phyloP scores from a whole-genome alignment of 2,888 invertebrate genomes.

The Apocheima hispidaria region DNA sequence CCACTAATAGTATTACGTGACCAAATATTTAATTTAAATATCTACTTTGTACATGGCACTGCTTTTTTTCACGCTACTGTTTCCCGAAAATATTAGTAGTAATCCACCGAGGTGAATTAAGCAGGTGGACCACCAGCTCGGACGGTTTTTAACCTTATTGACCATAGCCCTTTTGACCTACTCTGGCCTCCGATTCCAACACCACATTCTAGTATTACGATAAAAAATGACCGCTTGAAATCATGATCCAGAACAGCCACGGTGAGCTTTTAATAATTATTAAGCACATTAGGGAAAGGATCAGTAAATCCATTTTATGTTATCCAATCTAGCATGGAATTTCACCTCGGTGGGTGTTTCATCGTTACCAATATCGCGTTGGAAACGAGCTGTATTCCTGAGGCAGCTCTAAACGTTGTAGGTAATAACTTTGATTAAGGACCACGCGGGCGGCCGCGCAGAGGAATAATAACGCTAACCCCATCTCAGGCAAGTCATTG shows the following conservation, averaged over 20 bases:
- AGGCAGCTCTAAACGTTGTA: constrained; percentile 63
- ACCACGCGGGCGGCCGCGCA: constrained; percentile 68
- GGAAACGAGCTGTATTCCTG: constrained; percentile 59
- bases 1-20: too few relatives aligned
- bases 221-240: background rate
- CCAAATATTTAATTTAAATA: too few relatives aligned
- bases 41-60: too few relatives aligned
- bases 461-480: constrained; percentile 81
- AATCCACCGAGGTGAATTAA: too few relatives aligned
- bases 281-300: constrained; percentile 7
- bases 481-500: constrained; percentile 74
- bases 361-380: constrained; percentile 54
- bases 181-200: too few relatives aligned
- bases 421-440: constrained; percentile 82
- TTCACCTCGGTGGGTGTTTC: constrained; percentile 38
- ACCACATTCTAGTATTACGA: background rate
- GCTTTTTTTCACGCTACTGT: too few relatives aligned
- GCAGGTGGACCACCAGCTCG: too few relatives aligned
- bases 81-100: too few relatives aligned
- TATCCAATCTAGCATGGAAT: constrained; percentile 35
- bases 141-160: too few relatives aligned
- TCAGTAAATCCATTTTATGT: constrained; percentile 26
- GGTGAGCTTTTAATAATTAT: constrained; percentile 5
- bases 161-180: too few relatives aligned
- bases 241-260: background rate